Conservation (phyloP, 2,888 invertebrate genomes). For the Drosophila picticornis region DNA sequence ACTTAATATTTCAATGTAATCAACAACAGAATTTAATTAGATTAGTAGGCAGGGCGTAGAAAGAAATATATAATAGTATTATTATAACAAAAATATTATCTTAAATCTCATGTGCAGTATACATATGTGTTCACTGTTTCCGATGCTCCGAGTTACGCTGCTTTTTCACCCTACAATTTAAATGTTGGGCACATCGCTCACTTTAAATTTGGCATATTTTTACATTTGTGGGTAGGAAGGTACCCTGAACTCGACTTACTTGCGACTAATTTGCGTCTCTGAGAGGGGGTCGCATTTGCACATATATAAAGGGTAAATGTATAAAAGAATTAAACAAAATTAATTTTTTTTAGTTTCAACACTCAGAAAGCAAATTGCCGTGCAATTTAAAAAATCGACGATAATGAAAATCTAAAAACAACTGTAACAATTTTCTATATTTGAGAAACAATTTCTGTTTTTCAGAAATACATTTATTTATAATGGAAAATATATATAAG, state of each 20-base stretch:
- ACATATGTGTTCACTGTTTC: slow-evolving; percentile 25
- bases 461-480: background rate
- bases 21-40: background rate
- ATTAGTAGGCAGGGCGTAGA: background rate
- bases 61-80: background rate
- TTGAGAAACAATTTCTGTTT: background rate
- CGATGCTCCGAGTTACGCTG: background rate
- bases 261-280: background rate
- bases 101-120: background rate
- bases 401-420: background rate
- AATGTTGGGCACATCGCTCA: background rate
- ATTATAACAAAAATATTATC: background rate
- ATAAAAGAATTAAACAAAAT: background rate
- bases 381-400: background rate
- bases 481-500: too few species aligned
- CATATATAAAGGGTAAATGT: background rate
- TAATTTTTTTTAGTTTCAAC: too few species aligned
- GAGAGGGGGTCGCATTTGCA: background rate
- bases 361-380: too few species aligned
- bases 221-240: background rate
- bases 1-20: background rate
- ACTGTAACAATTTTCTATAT: background rate
- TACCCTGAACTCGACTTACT: background rate
- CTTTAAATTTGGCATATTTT: background rate
- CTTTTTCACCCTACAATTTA: slow-evolving; percentile 8